A percentile compares a stretch with the other conserved stretches of the same genome.
Conservation (phyloP, 1,140 invertebrate species). For the Phortica variegata region DNA sequence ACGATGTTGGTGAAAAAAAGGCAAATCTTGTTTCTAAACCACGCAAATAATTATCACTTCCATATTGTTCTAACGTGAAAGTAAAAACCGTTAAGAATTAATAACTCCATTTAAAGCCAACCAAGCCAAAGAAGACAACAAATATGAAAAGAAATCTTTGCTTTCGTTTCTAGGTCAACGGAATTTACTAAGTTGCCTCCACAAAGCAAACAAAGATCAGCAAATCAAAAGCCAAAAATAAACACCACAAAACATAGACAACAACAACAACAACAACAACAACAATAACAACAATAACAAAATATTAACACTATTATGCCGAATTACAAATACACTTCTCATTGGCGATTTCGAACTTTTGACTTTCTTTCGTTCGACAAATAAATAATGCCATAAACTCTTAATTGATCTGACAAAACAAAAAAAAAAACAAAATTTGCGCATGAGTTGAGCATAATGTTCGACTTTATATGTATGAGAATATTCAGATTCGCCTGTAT, state of each 20-base stretch:
- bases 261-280: slow-evolving; percentile 9
- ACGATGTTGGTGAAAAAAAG: slow-evolving; percentile 18
- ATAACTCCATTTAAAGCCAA: slow-evolving; percentile 40
- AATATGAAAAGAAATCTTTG: slow-evolving; percentile 7
- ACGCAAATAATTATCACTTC: slow-evolving; percentile 42
- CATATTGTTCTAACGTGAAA: slow-evolving; percentile 54
- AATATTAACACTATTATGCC: too few relatives aligned
- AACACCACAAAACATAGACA: neutral
- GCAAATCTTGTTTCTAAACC: too few relatives aligned
- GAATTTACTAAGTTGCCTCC: too few relatives aligned
- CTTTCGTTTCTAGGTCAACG: too few relatives aligned
- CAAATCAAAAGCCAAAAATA: neutral
- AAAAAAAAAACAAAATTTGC: slow-evolving; percentile 27
- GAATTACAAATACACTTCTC: too few relatives aligned
- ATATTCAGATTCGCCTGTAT: too few relatives aligned
- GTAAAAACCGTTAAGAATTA: slow-evolving; percentile 54
- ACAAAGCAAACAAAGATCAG: too few relatives aligned
- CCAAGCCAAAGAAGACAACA: neutral
- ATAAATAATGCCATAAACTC: slow-evolving; percentile 21
- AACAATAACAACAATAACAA: slow-evolving; percentile 9
- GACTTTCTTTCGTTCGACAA: slow-evolving; percentile 19
- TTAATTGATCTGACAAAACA: slow-evolving; percentile 3
- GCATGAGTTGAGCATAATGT: too few relatives aligned
- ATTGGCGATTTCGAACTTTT: too few relatives aligned
- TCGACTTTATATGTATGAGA: too few relatives aligned